Conservation (phyloP, 2,113 vertebrate genomes). For the Benitochromis conjunctus region DNA sequence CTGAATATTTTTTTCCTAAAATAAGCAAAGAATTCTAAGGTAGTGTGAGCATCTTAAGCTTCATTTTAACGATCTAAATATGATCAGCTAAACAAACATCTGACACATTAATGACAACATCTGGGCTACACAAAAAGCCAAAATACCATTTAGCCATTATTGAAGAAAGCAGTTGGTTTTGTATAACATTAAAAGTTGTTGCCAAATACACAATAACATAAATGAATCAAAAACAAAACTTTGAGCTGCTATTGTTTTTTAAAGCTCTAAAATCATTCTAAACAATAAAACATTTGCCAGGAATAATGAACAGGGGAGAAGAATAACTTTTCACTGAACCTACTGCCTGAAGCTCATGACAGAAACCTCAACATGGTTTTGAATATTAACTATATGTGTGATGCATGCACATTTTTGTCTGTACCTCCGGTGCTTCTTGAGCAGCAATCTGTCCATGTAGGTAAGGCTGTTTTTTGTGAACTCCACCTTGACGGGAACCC, state of each 20-base stretch:
- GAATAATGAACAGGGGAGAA: background rate
- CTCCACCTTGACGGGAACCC: slow-evolving; percentile 73
- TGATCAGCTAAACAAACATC: background rate
- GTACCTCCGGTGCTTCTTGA: slow-evolving; percentile 90
- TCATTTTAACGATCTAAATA: background rate
- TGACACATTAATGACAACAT: background rate
- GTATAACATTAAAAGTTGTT: background rate
- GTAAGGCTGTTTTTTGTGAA: slow-evolving; percentile 79
- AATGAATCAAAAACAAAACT: background rate
- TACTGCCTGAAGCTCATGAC: background rate
- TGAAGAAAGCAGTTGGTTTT: background rate
- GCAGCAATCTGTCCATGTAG: slow-evolving; percentile 88
- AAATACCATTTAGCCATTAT: background rate
- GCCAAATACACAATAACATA: background rate
- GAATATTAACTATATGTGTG: background rate
- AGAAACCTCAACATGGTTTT: background rate
- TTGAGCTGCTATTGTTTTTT: background rate
- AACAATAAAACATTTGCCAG: background rate
- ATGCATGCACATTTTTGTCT: background rate
- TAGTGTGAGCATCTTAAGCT: background rate
- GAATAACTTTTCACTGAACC: background rate
- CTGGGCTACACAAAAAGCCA: background rate
- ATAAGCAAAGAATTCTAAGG: background rate
- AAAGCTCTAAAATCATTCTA: background rate
- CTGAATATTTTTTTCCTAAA: background rate